A percentile compares a stretch with the other conserved stretches of the same genome.
Evolutionary conservation across 2,888 invertebrate species (phyloP).

Genomic region (Ophion obscuratus): DNA sequence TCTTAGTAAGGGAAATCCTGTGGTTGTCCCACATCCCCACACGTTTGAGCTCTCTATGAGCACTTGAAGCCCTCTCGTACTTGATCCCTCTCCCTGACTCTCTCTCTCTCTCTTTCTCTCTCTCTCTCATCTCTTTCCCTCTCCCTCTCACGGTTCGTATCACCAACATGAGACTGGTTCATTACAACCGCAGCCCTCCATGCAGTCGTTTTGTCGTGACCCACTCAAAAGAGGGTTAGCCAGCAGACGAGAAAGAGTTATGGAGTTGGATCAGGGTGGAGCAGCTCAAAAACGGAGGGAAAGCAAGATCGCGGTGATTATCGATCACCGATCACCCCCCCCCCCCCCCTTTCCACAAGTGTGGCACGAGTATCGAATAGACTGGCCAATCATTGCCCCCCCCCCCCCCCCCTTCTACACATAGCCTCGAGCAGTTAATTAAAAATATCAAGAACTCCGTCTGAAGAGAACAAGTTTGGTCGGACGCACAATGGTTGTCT

Average conservation of each 20-base stretch:
- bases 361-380: neutral
- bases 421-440: neutral
- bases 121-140: constrained; percentile 29
- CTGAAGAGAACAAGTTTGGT: too few species aligned
- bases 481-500: too few species aligned
- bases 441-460: too few species aligned
- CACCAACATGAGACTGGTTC: constrained; percentile 38
- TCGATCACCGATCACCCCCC: neutral
- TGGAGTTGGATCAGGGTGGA: neutral
- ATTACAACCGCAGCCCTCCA: constrained; percentile 27
- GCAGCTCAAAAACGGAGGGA: neutral
- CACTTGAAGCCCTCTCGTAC: constrained; percentile 30
- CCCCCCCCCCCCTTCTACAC: too few species aligned
- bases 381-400: neutral
- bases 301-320: neutral
- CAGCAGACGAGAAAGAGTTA: constrained; percentile 11
- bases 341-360: too few species aligned
- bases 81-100: constrained; percentile 1
- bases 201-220: constrained; percentile 48
- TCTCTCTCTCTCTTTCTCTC: constrained; percentile 10
- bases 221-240: constrained; percentile 25
- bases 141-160: constrained; percentile 5
- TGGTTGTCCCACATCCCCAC: constrained; percentile 49
- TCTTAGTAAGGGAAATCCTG: constrained; percentile 55
- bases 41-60: constrained; percentile 47